These are phyloP conservation scores for Colletes collaris DNA, from an alignment of 2,888 invertebrate genomes.

Conservation along the genomic window DNA sequence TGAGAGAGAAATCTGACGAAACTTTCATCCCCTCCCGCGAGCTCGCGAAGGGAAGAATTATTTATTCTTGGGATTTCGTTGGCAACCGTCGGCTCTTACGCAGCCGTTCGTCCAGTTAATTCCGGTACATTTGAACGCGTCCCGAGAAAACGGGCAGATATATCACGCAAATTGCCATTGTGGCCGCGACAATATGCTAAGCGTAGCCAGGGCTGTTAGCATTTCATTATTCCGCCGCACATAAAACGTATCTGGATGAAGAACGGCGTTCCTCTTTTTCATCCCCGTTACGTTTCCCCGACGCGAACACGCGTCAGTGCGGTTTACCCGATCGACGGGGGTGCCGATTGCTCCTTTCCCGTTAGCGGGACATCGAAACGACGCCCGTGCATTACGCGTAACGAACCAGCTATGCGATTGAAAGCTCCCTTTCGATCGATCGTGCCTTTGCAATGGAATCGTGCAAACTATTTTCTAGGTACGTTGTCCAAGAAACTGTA, in stretches of 20 bases:
- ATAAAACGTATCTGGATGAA: constrained; percentile 38
- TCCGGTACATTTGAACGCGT: constrained; percentile 81
- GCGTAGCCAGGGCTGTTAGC: constrained; percentile 74
- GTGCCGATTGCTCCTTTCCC: constrained; percentile 17
- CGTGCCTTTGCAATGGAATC: too few relatives aligned
- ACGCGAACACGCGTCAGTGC: constrained; percentile 21
- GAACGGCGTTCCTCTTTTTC: constrained; percentile 33
- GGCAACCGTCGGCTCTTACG: constrained; percentile 28
- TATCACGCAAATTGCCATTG: constrained; percentile 82
- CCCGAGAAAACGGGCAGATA: constrained; percentile 74
- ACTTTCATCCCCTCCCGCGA: neutral
- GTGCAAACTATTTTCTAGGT: too few relatives aligned
- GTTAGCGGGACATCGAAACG: too few relatives aligned
- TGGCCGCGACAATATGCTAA: constrained; percentile 82
- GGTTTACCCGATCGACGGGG: constrained; percentile 24
- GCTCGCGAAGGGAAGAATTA: constrained; percentile 1
- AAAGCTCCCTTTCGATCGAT: too few relatives aligned
- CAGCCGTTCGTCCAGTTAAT: constrained; percentile 73
- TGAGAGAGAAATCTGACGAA: neutral
- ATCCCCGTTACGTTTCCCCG: constrained; percentile 30
- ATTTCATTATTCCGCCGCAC: constrained; percentile 76
- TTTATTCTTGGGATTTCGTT: constrained; percentile 26
- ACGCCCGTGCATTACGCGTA: too few relatives aligned
- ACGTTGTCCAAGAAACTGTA: too few relatives aligned
- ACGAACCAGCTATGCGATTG: too few relatives aligned